Base-by-base conservation (phyloP, 2,113 vertebrate species). In the Vicugna pacos region DNA sequence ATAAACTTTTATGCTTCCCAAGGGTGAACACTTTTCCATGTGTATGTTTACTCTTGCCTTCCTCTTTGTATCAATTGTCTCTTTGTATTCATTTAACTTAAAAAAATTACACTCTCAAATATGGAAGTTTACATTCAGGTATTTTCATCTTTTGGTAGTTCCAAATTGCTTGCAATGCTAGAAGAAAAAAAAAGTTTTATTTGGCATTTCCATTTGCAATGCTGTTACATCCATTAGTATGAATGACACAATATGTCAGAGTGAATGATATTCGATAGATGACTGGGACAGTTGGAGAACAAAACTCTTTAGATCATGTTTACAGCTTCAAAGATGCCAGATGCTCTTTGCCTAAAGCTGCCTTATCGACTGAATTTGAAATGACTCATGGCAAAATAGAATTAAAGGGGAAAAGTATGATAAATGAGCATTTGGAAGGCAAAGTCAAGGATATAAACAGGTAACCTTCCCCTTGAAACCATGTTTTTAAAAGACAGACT, bases 361-460 rank as follows among this genome's bases (percentile, higher is more conserved):
- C 81, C 13, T 81, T 77, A 56, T 69, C 96, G 95, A 95, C 58
- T 38, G 35, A 48, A 64, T 76, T 94, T 93, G 91, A 97, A 96
- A 95, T 72, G 82, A 56, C 64, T 96, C 79, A 95, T 2, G 0
- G 96, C 32, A 84, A 97, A 94, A 88, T n/a, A 84, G 70, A 96
- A 96, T 94, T 72, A 75, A 95, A 92, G 19, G 16, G 64, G 42
- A 93, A n/a, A 75, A 35, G 46, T 69, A 54, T 91, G 97, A 94
- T 96, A 83, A 96, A 95, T 91, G 92, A 96, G 35, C 26, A 65
- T 81, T 87, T 82, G 60, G 48, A 92, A 96, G 67, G 65, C 89
- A 95, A 96, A 97, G 86, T 88, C 92, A 93, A 90, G 67, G 56
- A 81, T 80, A 94, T 85, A 96, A 97, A 58, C 35, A 32, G 20